Conservation (phyloP, 2,888 invertebrate species). For the Branchellion lobata region DNA sequence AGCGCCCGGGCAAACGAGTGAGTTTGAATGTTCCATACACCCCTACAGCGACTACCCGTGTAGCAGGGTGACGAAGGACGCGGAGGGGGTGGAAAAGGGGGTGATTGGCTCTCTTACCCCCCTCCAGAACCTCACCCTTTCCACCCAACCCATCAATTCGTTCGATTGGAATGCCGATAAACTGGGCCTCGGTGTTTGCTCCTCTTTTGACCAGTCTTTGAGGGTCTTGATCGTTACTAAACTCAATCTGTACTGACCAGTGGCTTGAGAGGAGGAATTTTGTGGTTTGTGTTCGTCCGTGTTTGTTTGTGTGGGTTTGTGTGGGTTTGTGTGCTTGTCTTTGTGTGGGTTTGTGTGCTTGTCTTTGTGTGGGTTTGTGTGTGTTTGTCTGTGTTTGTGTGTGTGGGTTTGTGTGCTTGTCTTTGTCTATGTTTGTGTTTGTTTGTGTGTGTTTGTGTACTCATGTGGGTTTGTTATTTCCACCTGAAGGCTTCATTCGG, state of each 20-base stretch:
- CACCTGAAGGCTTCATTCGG: too few relatives aligned
- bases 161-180: constrained; percentile 92
- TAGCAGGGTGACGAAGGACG: constrained; percentile 71
- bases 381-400: too few relatives aligned
- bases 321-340: too few relatives aligned
- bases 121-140: constrained; percentile 77
- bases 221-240: constrained; percentile 84
- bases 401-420: too few relatives aligned
- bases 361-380: too few relatives aligned
- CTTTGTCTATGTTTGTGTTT: too few relatives aligned
- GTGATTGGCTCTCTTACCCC: constrained; percentile 75
- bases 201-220: constrained; percentile 86
- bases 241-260: constrained; percentile 63
- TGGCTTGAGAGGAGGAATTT: too few relatives aligned
- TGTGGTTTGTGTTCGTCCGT: neutral
- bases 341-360: too few relatives aligned
- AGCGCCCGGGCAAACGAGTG: too few relatives aligned
- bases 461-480: too few relatives aligned
- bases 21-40: too few relatives aligned
- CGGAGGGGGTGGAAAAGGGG: constrained; percentile 74
- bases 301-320: neutral
- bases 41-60: constrained; percentile 75
- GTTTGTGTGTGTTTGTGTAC: too few relatives aligned
- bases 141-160: constrained; percentile 82
- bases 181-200: constrained; percentile 80